Evolutionary conservation across 2,113 vertebrate species (phyloP), one percentile per base, ranked within the genome.

Genomic region (Aplodontia rufa): DNA sequence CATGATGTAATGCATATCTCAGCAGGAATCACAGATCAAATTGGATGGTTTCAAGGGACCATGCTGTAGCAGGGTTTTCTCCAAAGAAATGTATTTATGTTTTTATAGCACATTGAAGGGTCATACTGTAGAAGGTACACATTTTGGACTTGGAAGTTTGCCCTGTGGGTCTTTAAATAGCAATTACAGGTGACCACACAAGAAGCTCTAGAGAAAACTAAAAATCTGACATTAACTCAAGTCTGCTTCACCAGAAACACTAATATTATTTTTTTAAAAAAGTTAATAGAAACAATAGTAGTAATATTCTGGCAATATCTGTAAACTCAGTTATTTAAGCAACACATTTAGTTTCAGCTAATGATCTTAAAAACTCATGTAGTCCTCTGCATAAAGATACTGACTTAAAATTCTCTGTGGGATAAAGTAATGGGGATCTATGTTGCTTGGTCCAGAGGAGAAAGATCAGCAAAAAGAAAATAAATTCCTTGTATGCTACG

Each of bases 1-100:
- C 97, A 98, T 98, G 98, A 98, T 98, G 98, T 98, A 98, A 99
- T 97, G 93, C 94, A n/a, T 92, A 98, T 97, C 98, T 98, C 97
- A 98, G 97, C 96, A 97, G 97, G 96, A 98, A 97, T 91, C 88
- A 93, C 0, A 0, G 95, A 98, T 97, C 96, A 97, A 97, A 97
- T 72, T 47, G 94, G 60, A 93, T 24, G 82, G 68, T 94, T 92
- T 83, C 93, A 81, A 97, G 95, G 89, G 90, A 96, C 92, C n/a
- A 10, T 89, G 64, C 92, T 80, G 69, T 72, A 83, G 45, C 94
- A 96, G 19, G 79, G 30, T 55, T 92, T 97, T 95, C 96, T 37
- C 26, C 40, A 42, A 72, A 97, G 90, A 97, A 92, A 78, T n/a
- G 42, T 93, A 97, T 96, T 96, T 97, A 87, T 94, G 40, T 97